Base-by-base conservation (phyloP, 2,888 invertebrate genomes). In the Cataglyphis albicans region DNA sequence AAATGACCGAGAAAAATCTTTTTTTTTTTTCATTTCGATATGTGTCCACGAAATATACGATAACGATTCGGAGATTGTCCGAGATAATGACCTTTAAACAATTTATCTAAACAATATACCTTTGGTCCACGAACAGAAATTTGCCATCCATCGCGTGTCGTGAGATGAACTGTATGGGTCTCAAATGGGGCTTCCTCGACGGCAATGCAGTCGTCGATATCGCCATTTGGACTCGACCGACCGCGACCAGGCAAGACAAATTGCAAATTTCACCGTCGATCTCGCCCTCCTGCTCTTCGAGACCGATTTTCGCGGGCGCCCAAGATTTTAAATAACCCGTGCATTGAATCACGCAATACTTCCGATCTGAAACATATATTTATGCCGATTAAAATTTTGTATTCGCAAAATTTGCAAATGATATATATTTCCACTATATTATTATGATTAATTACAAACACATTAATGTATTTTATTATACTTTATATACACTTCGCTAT, bases 311-410 rank as follows among this genome's bases (percentile, higher is more conserved):
- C 0, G 97, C 96, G 0, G 98, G 97, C 1, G 97, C 96, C 98
- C 98, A 98, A 0, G 98, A 98, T 93, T 99, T 99, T 57, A 99
- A 95, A 93, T 98, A 99, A 0, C 99, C 99, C 3, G 98, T 98
- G 93, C 98, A 99, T 93, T 98, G 98, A 74, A 99, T 97, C 7
- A 98, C 98, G 90, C 97, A 97, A 95, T 98, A 99, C 93, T 97
- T 98, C 94, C 97, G 97, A 93, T 98, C 98, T 96, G 95, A 12
- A 48, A 57, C 32, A 12, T 35, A 12, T 80, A 38, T 52, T 52
- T 29, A 32, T 63, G 29, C 12, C 38, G 21, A 72, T 72, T 25
- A 32, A 63, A 29, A 35, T n/a, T 2, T 21, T 48, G 29, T 9
- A 25, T 55, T 44, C 0, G 15, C 15, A 35, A 59, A 44, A 1